Conservation (phyloP, 2,888 invertebrate species). For the Idaea straminata region DNA sequence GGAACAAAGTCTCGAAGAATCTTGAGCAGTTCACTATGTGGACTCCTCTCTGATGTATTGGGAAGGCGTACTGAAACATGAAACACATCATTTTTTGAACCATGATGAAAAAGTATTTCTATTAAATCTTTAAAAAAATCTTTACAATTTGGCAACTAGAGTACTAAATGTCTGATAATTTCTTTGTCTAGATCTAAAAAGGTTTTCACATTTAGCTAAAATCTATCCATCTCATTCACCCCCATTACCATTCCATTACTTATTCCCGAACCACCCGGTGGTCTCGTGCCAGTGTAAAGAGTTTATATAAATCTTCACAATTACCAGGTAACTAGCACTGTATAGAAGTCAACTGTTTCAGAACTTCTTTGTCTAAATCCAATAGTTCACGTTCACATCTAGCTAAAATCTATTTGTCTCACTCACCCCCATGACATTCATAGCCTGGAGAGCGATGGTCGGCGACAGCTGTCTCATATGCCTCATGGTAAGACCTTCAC, state of each 20-base stretch:
- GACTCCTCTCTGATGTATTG: conserved; percentile 84
- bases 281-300: too few relatives aligned
- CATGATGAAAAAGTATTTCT: neutral
- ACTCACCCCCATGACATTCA: conserved; percentile 85
- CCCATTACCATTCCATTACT: conserved; percentile 82
- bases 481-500: conserved; percentile 83
- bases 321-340: too few relatives aligned
- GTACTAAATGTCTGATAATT: too few relatives aligned
- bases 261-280: too few relatives aligned
- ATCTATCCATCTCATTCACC: conserved; percentile 63
- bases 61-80: conserved; percentile 82
- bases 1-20: conserved; percentile 86
- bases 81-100: neutral
- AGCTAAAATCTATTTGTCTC: neutral
- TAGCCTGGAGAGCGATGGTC: conserved; percentile 81
- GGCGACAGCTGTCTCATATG: conserved; percentile 87
- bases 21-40: conserved; percentile 89
- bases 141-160: too few relatives aligned
- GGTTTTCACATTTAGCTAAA: too few relatives aligned
- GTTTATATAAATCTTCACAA: too few relatives aligned
- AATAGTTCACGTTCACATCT: neutral
- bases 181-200: too few relatives aligned
- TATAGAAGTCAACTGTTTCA: too few relatives aligned
- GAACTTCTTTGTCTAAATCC: too few relatives aligned
- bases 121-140: too few relatives aligned